Conservation (phyloP, 2,888 invertebrate genomes). For the Calephelis perditalis region DNA sequence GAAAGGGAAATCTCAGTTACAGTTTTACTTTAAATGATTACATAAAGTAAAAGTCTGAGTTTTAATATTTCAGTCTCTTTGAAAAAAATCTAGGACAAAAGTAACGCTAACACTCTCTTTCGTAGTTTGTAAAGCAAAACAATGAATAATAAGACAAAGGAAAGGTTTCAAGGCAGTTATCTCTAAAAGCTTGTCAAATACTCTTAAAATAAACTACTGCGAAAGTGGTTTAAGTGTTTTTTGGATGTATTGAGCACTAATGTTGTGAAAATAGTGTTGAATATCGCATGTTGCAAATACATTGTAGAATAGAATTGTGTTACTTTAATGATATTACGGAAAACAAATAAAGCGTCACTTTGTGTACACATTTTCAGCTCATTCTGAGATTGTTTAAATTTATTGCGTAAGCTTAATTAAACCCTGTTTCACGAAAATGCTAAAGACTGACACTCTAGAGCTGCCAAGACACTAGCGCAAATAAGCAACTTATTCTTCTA, state of each 20-base stretch:
- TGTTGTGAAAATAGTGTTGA: slow-evolving; percentile 29
- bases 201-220: slow-evolving; percentile 53
- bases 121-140: slow-evolving; percentile 47
- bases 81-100: slow-evolving; percentile 11
- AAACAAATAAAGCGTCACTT: slow-evolving; percentile 36
- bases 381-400: slow-evolving; percentile 5
- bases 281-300: slow-evolving; percentile 17
- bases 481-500: too few species aligned
- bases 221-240: slow-evolving; percentile 29
- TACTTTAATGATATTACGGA: slow-evolving; percentile 33
- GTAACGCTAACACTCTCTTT: slow-evolving; percentile 41
- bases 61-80: not conserved
- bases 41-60: not conserved
- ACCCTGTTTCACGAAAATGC: too few species aligned
- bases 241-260: slow-evolving; percentile 35
- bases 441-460: too few species aligned
- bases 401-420: not conserved
- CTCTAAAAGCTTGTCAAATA: slow-evolving; percentile 67
- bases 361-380: slow-evolving; percentile 22
- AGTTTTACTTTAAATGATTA: not conserved
- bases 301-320: slow-evolving; percentile 5
- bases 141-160: slow-evolving; percentile 66
- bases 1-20: too few species aligned
- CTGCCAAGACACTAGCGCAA: too few species aligned
- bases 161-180: slow-evolving; percentile 63